Conservation (phyloP, 2,888 invertebrate species). For the Iselma pallidipennis region DNA sequence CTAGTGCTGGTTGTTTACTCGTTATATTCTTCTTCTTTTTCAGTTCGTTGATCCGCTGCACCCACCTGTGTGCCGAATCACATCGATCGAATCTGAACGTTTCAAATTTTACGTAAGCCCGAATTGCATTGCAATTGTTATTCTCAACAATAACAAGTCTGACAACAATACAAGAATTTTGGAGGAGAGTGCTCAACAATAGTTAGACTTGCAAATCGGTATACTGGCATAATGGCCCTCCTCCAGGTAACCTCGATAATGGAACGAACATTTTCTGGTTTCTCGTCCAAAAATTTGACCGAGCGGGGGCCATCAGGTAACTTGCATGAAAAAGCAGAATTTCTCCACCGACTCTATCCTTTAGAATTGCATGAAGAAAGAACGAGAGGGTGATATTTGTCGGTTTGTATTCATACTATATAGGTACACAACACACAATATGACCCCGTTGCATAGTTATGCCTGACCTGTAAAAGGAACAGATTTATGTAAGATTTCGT, state of each 20-base stretch:
- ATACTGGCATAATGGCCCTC: slow-evolving; percentile 15
- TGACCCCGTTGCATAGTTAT: not conserved
- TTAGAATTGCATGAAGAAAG: not conserved
- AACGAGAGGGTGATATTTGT: slow-evolving; percentile 12
- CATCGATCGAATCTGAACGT: not conserved
- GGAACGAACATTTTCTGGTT: not conserved
- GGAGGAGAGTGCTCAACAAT: slow-evolving; percentile 24
- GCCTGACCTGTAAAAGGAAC: not conserved
- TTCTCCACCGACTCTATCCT: slow-evolving; percentile 9
- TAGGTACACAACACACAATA: no score
- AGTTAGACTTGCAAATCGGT: slow-evolving; percentile 28
- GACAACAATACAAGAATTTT: slow-evolving; percentile 20
- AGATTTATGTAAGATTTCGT: slow-evolving; percentile 1
- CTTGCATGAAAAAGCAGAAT: slow-evolving; percentile 22
- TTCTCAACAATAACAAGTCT: slow-evolving; percentile 1
- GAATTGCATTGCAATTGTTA: slow-evolving; percentile 24
- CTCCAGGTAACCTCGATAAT: slow-evolving; percentile 20
- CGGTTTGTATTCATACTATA: not conserved
- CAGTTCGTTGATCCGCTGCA: not conserved
- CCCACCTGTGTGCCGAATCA: not conserved
- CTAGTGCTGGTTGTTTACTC: not conserved
- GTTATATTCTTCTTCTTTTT: not conserved
- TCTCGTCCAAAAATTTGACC: no score
- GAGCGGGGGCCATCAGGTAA: not conserved
- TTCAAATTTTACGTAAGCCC: slow-evolving; percentile 5